Percentiles rank a stretch among this genome's conserved stretches.
Conservation (phyloP, 2,113 vertebrate genomes). For the Oryzias javanicus region DNA sequence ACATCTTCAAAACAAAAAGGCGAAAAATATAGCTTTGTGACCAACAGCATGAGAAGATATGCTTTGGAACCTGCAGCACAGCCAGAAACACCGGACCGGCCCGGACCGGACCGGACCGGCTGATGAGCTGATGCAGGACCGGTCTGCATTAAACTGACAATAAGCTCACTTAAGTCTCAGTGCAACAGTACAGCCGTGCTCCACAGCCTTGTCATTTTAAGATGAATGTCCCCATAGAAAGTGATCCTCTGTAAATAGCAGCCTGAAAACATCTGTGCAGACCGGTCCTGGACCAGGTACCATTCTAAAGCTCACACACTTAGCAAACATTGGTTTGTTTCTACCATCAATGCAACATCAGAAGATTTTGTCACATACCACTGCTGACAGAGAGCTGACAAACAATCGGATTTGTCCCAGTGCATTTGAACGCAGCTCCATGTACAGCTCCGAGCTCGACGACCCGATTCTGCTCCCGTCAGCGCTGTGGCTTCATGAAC, state of each 20-base stretch:
- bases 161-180: background rate
- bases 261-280: conserved; percentile 26
- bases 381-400: conserved; percentile 18
- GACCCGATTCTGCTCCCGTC: conserved; percentile 36
- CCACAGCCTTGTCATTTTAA: conserved; percentile 5
- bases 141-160: conserved; percentile 19
- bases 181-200: background rate
- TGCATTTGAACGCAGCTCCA: conserved; percentile 9
- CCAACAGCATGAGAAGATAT: conserved; percentile 47
- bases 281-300: conserved; percentile 27
- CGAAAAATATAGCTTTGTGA: conserved; percentile 51
- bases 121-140: conserved; percentile 28
- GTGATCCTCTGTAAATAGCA: conserved; percentile 28
- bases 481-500: conserved; percentile 56
- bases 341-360: conserved; percentile 17
- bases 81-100: conserved; percentile 27
- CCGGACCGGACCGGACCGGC: conserved; percentile 20
- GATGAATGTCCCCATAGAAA: conserved; percentile 17
- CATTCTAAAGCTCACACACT: conserved; percentile 29
- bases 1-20: conserved; percentile 27
- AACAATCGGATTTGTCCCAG: conserved; percentile 12
- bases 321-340: conserved; percentile 18
- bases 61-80: conserved; percentile 32
- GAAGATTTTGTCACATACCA: conserved; percentile 22
- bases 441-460: conserved; percentile 23